Conservation (phyloP, 2,797 vertebrate genomes). For the Phalanger gymnotis region DNA sequence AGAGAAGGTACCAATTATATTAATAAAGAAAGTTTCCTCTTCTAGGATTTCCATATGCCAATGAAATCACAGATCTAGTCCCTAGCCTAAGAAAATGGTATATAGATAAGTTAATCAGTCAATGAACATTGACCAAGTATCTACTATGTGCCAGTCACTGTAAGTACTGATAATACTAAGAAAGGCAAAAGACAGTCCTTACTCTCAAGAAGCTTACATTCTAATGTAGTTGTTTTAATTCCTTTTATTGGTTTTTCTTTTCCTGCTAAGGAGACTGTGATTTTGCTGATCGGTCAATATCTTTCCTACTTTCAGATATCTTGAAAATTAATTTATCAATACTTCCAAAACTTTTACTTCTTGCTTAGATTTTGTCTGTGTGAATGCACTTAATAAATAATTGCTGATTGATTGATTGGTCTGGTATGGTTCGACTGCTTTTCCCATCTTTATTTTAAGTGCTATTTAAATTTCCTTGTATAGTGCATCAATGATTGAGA, state of each 20-base stretch:
- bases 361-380: neutral
- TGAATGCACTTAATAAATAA: neutral
- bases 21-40: neutral
- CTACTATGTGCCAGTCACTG: neutral
- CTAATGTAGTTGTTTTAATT: too few relatives aligned
- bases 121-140: neutral
- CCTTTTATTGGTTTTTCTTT: neutral
- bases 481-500: neutral
- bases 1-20: neutral
- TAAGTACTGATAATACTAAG: neutral
- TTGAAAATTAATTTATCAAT: neutral
- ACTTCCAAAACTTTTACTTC: neutral
- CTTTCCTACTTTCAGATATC: neutral
- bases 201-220: neutral
- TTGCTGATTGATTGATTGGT: neutral
- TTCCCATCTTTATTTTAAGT: neutral
- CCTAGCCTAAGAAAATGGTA: neutral
- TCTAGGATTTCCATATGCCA: neutral
- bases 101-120: neutral
- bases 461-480: neutral
- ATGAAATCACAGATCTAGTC: neutral
- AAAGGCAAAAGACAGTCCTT: neutral
- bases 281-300: neutral
- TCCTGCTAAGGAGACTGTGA: neutral
- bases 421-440: neutral